Percentiles rank a stretch among this genome's conserved stretches.
Evolutionary conservation across 2,888 invertebrate genomes (phyloP).

Genomic region (Hanleya hanleyi): DNA sequence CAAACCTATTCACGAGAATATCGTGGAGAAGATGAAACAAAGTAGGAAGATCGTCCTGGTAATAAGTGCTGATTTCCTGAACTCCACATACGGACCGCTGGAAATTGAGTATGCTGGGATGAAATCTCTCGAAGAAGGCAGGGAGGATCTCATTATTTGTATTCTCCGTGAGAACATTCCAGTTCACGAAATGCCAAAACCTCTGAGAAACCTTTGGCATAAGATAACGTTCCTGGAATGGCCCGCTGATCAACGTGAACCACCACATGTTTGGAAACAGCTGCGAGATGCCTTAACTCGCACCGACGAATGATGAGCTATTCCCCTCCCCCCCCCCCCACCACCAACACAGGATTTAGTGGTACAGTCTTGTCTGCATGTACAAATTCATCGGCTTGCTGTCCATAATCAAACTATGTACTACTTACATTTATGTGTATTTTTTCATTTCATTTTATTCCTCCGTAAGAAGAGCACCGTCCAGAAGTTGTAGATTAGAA

Average conservation of each 20-base stretch:
- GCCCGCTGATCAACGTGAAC: neutral
- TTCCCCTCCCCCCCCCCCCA: too few relatives aligned
- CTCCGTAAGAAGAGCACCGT: too few relatives aligned
- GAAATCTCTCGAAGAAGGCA: neutral
- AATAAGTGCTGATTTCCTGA: neutral
- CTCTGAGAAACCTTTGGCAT: neutral
- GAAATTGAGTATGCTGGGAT: neutral
- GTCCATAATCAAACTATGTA: too few relatives aligned
- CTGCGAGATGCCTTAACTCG: neutral
- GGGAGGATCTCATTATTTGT: neutral
- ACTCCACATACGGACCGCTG: neutral
- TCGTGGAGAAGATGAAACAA: neutral
- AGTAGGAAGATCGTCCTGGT: neutral
- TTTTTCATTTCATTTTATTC: too few relatives aligned
- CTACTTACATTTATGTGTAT: too few relatives aligned
- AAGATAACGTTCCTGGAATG: neutral
- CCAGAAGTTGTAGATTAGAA: too few relatives aligned
- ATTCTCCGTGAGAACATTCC: neutral
- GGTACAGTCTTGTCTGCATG: too few relatives aligned
- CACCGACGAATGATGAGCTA: too few relatives aligned
- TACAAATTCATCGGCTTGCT: too few relatives aligned
- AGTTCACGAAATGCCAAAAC: neutral
- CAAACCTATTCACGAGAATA: neutral
- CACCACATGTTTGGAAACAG: neutral
- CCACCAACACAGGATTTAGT: too few relatives aligned